Conservation (phyloP, 2,888 invertebrate genomes). For the Patella caerulea region DNA sequence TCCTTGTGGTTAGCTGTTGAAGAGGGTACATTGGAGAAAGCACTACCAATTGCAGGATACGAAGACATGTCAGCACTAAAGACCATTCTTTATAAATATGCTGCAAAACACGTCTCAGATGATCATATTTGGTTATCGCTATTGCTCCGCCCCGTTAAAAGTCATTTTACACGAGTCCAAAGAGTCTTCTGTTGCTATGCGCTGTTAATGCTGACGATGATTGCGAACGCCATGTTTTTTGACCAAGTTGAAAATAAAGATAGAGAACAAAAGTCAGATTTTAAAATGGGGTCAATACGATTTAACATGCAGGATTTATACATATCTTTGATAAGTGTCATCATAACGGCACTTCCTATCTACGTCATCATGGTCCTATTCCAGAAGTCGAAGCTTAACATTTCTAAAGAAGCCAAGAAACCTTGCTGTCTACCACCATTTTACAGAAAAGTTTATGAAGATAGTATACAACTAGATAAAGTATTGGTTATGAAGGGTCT, state of each 20-base stretch:
- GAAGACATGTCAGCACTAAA: too few relatives aligned
- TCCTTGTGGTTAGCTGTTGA: too few relatives aligned
- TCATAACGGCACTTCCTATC: slow-evolving; percentile 20
- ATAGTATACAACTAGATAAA: slow-evolving; percentile 3
- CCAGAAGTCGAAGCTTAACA: slow-evolving; percentile 30
- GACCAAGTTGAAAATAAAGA: slow-evolving; percentile 19
- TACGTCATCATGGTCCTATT: slow-evolving; percentile 22
- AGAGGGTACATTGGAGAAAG: too few relatives aligned
- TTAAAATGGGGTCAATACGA: slow-evolving; percentile 30
- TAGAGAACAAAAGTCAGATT: slow-evolving; percentile 21
- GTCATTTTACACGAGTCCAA: slow-evolving; percentile 30
- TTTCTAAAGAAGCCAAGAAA: background rate
- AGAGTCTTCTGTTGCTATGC: slow-evolving; percentile 34
- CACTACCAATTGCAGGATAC: too few relatives aligned
- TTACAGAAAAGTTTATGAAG: slow-evolving; percentile 16
- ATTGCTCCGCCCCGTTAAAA: too few relatives aligned
- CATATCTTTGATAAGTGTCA: slow-evolving; percentile 22
- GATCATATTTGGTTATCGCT: too few relatives aligned
- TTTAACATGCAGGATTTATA: slow-evolving; percentile 30
- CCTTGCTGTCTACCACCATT: slow-evolving; percentile 10
- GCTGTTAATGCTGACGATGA: slow-evolving; percentile 39
- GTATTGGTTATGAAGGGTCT: slow-evolving; percentile 16
- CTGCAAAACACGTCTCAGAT: too few relatives aligned
- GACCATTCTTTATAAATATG: too few relatives aligned
- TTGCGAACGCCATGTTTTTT: slow-evolving; percentile 42